Base-by-base conservation (phyloP, 2,888 invertebrate species). In the Drosophila testacea region DNA sequence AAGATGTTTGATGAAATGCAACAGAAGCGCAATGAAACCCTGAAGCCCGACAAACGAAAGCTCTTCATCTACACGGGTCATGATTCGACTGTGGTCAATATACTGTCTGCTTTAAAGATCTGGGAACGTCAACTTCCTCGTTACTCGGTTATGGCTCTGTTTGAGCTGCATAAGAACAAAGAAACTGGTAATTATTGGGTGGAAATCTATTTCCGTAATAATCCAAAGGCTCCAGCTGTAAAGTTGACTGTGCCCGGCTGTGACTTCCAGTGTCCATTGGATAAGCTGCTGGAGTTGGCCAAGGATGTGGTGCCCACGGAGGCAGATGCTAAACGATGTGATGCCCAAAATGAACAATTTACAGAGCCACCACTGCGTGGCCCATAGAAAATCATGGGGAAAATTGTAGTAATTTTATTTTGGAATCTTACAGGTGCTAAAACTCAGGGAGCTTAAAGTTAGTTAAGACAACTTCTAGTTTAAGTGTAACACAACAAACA, bases 41-140 rank as follows among this genome's bases (percentile, higher is more conserved):
- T 94, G 3, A 90, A 91, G 44, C 94, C 94, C 1, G 84, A 90
- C 11, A 87, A 91, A 4, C 92, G 94, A 10, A 95, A 95, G 90
- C 93, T 95, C 63, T 95, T 93, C 76, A 93, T 95, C 63, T 96
- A 95, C 84, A 94, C 95, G 0, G 96, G 95, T 0, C 96, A 97
- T 87, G 96, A 97, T 90, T 94, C 95, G 0, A 96, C 96, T 0
- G 92, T 96, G 5, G 94, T 94, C 0, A 95, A 95, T 79, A 90
- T 96, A 47, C 90, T 96, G 56, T 92, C 94, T 27, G 94, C 95
- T 0, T 90, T 96, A 39, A 94, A 94, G 46, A 93, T 96, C 5
- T 96, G 95, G 94, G 94, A 95, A 66, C 92, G 93, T 6, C 95
- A 95, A 86, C 54, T 95, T 73, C 96, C 96, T 0, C 93, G 93